These are phyloP conservation scores for Hylyphantes graminicola DNA, from an alignment of 1,140 invertebrate species.

Conservation along the genomic window DNA sequence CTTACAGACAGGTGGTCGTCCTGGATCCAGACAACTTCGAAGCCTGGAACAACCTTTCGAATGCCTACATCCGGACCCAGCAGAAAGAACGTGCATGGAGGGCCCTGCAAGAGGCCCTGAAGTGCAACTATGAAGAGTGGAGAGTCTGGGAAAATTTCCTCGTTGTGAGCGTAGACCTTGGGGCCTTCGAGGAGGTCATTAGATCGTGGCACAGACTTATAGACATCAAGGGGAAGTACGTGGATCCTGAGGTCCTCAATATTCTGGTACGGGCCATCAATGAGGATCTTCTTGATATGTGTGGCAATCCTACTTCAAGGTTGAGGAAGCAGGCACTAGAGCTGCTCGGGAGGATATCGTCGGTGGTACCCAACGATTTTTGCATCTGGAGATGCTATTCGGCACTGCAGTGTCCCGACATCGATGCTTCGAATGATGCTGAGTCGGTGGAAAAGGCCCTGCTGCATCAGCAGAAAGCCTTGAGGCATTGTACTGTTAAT, in stretches of 20 bases:
- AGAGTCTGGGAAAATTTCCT: conserved; percentile 97
- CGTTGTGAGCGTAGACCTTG: conserved; percentile 80
- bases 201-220: conserved; percentile 83
- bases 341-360: conserved; percentile 84
- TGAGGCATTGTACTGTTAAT: conserved; percentile 67
- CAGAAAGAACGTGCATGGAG: conserved; percentile 87
- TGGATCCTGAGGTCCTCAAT: conserved; percentile 81
- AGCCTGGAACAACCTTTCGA: conserved; percentile 97
- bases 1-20: conserved; percentile 86
- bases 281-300: conserved; percentile 74
- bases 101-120: conserved; percentile 87
- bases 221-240: conserved; percentile 83
- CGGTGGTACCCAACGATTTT: conserved; percentile 74
- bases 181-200: conserved; percentile 76
- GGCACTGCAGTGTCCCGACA: conserved; percentile 69
- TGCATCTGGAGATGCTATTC: conserved; percentile 85
- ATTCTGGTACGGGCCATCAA: conserved; percentile 80
- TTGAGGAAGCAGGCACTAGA: conserved; percentile 75
- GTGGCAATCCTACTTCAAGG: conserved; percentile 71
- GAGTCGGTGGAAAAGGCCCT: conserved; percentile 70
- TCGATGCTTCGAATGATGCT: conserved; percentile 65
- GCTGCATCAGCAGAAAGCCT: conserved; percentile 71
- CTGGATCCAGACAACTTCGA: conserved; percentile 91
- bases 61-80: conserved; percentile 87
- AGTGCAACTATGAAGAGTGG: conserved; percentile 95